Evolutionary conservation across 2,888 invertebrate species (phyloP), one percentile per base, ranked within the genome.

Genomic region (Ellobium chinense): DNA sequence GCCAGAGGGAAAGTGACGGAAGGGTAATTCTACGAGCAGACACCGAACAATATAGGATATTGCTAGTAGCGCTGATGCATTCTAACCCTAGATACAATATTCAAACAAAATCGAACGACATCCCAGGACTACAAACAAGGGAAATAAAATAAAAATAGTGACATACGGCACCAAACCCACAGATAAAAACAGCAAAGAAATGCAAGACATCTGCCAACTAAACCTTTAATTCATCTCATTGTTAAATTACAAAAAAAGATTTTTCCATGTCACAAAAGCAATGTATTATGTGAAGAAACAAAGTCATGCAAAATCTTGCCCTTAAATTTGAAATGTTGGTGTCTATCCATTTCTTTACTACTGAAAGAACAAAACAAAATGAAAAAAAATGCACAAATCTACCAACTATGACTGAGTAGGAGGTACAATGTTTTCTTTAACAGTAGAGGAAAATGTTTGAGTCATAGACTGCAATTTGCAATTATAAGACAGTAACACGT

Each of bases 171-270:
- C 58, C n/a, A 24, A 5, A 24, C 18, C 24, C 14, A 58, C 24
- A 14, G 14, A 18, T 46, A 12, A 24, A n/a, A 24, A n/a, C n/a
- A 66, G 37, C n/a, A 37, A 70, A 56, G 12, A 36, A 56, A 21
- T 21, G 7, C 12, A 14, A 58, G 24, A 12, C n/a, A 12, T 68
- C 39, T 68, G 68, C 68, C 68, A 68, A 68, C 68, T 68, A 68
- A 68, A 68, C 68, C 39, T 68, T 68, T 46, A 46, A 46, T 68
- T 68, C 68, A 37, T 37, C 39, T 39, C 37, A 58, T 18, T 68
- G 24, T 39, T 46, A n/a, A 46, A 27, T 68, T 18, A 68, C 68
- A 68, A 37, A 46, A n/a, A 68, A 46, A 46, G 46, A n/a, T n/a
- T n/a, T n/a, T 46, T 46, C 18, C 46, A 46, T 12, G 46, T 46